Evolutionary conservation across 2,113 vertebrate genomes (phyloP).

Genomic region (Triplophysa rosa): DNA sequence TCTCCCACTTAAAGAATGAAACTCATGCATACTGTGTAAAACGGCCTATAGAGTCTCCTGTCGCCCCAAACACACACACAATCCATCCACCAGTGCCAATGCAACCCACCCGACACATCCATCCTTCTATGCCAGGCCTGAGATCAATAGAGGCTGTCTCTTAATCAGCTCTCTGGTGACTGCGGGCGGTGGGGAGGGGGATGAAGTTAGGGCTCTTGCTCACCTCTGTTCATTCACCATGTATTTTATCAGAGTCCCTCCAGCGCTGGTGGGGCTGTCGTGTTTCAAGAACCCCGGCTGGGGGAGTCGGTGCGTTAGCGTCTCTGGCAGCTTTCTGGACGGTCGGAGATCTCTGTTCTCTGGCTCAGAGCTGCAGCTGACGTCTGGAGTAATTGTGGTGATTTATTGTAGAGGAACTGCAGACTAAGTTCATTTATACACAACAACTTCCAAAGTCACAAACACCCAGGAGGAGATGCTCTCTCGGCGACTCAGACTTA

Average conservation of each 20-base stretch:
- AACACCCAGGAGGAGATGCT: constrained; percentile 4
- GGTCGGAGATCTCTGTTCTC: not conserved
- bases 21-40: too few relatives aligned
- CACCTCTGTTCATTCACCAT: constrained; percentile 24
- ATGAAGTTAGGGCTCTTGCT: constrained; percentile 15
- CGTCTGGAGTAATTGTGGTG: constrained; percentile 28
- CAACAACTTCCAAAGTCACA: constrained; percentile 28
- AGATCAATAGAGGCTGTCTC: constrained; percentile 76
- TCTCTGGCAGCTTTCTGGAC: constrained; percentile 1
- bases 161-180: constrained; percentile 81
- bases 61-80: not conserved
- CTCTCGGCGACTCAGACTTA: too few relatives aligned
- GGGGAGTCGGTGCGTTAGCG: not conserved
- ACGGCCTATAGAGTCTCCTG: too few relatives aligned
- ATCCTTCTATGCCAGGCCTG: constrained; percentile 71
- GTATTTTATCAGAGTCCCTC: constrained; percentile 1
- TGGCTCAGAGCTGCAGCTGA: constrained; percentile 16
- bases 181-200: constrained; percentile 62
- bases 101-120: constrained; percentile 71
- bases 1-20: too few relatives aligned
- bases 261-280: not conserved
- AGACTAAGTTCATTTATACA: constrained; percentile 6
- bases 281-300: not conserved
- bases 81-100: constrained; percentile 65
- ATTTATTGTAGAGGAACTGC: constrained; percentile 43